Base-by-base conservation (phyloP, 2,797 vertebrate genomes). In the Ceryle rudis region DNA sequence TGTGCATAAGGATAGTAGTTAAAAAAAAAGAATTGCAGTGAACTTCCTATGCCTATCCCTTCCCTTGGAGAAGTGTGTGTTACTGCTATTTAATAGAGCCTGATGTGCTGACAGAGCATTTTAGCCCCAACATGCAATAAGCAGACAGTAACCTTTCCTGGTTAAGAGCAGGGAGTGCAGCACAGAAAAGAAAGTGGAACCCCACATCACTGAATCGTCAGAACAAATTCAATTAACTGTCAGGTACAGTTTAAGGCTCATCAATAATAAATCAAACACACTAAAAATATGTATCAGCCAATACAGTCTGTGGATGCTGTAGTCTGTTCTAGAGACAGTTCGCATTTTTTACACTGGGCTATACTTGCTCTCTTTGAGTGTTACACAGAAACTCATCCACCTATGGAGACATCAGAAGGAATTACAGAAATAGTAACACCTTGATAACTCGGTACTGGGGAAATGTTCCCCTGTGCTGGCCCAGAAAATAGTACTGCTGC, bases 211-310 rank as follows among this genome's bases (percentile, higher is more conserved):
- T 42, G 25, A 70, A 86, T 4, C 83, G 75, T 81, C 60, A 69
- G 71, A 94, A 83, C 15, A 81, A 91, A 93, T 92, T 92, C 37
- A 78, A 41, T 91, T 82, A 89, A 64, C 64, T 14, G 16, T 64
- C 33, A 91, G 44, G 21, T 44, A 74, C 26, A 46, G n/a, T 55
- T 85, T 82, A 89, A 94, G 49, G 29, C 23, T 91, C 42, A 87
- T 69, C 64, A 86, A 89, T 61, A 92, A 92, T 93, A 82, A 92
- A 94, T 72, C 49, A 91, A 83, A 81, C 20, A 54, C 37, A 75
- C 47, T 47, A 14, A 41, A 89, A 61, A 82, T 54, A 39, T n/a
- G 62, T 39, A 88, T 44, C 8, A 58, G 9, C 51, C 42, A 51
- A 22, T 61, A 86, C 44, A 54, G 26, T 69, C 37, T 9, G 3